Evolutionary conservation across 2,797 vertebrate species (phyloP).

Genomic region (Falco novaeseelandiae): DNA sequence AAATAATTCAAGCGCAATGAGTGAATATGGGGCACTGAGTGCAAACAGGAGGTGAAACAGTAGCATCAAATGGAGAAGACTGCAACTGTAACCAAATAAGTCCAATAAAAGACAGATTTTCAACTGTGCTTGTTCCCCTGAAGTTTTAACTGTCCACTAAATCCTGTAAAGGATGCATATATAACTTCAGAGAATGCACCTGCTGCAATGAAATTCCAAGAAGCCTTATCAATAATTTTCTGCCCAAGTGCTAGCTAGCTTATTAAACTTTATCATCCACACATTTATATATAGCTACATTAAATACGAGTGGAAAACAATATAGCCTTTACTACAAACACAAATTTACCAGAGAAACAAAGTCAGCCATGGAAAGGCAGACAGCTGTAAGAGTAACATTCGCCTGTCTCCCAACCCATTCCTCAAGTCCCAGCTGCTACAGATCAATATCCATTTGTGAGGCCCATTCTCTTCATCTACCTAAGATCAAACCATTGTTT

Average conservation of each 20-base stretch:
- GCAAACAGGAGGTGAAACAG: neutral
- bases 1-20: neutral
- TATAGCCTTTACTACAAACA: neutral
- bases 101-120: neutral
- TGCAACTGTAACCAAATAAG: neutral
- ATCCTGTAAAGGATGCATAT: neutral
- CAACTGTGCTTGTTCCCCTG: neutral
- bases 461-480: neutral
- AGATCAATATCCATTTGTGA: constrained; percentile 50
- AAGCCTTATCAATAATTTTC: neutral
- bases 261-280: neutral
- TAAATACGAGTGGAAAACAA: neutral
- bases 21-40: neutral
- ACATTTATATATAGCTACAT: neutral
- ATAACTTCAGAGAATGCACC: neutral
- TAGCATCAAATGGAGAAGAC: neutral
- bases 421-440: constrained; percentile 31
- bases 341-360: neutral
- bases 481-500: constrained; percentile 52
- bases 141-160: neutral
- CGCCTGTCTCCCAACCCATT: neutral
- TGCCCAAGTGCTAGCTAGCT: neutral
- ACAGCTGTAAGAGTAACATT: neutral
- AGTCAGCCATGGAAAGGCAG: neutral
- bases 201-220: neutral